Percentiles rank a stretch among this genome's conserved stretches.
Conservation (phyloP, 2,113 vertebrate species). For the Cricetomys ansorgei region DNA sequence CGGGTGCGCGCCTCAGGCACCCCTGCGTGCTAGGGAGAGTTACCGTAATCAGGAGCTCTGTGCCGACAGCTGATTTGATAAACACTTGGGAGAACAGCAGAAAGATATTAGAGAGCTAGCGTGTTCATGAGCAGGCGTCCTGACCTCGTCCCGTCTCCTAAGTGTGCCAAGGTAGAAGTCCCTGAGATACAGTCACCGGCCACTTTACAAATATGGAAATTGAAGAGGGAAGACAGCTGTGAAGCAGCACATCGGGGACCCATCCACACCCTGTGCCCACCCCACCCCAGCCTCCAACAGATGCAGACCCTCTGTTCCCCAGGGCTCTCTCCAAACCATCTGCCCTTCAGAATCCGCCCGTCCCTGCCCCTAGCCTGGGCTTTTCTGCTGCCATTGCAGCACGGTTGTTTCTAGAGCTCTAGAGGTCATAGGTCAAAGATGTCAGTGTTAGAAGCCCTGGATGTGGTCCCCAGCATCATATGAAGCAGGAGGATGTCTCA, state of each 20-base stretch:
- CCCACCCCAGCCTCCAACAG: neutral
- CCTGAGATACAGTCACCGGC: neutral
- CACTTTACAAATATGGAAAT: neutral
- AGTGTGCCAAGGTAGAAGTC: neutral
- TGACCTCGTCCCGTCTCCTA: neutral
- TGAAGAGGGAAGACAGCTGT: neutral
- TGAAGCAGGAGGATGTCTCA: neutral
- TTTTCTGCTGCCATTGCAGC: neutral
- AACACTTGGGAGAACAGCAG: neutral
- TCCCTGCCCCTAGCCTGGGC: neutral
- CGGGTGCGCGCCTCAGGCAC: neutral
- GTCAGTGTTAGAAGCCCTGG: neutral
- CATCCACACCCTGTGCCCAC: neutral
- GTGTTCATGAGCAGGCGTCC: neutral
- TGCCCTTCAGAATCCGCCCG: neutral
- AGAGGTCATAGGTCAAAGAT: constrained; percentile 18
- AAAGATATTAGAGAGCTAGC: neutral
- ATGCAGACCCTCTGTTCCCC: neutral
- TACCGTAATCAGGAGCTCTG: neutral
- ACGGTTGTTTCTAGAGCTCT: neutral
- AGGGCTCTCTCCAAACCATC: neutral
- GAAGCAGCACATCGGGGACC: neutral
- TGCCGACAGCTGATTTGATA: neutral
- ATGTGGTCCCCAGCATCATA: neutral
- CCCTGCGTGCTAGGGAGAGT: neutral